phyloP scores from a whole-genome alignment of 1,140 invertebrate genomes.

The Zaprionus ornatus region DNA sequence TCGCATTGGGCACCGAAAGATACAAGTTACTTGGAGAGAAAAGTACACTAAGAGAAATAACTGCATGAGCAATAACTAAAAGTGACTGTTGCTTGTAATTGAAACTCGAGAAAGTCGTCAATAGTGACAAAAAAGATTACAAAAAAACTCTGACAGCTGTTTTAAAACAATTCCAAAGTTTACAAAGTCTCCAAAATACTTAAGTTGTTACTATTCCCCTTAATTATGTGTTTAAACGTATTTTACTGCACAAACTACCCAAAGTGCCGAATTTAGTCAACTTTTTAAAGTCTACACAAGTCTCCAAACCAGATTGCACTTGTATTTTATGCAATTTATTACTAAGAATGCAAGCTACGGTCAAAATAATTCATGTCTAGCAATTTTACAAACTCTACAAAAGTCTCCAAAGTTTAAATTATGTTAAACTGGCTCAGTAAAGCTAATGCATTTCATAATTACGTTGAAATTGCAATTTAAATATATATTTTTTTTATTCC shows the following conservation, averaged over 20 bases:
- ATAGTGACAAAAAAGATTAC: neutral
- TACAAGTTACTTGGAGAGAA: neutral
- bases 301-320: neutral
- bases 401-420: neutral
- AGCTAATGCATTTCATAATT: neutral
- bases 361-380: neutral
- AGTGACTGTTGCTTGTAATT: neutral
- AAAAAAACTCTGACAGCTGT: neutral
- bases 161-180: neutral
- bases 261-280: neutral
- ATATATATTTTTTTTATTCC: neutral
- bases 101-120: neutral
- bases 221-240: neutral
- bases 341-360: neutral
- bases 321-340: neutral
- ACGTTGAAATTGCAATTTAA: neutral
- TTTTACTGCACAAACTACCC: neutral
- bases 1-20: constrained; percentile 19
- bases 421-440: neutral
- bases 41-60: constrained; percentile 22
- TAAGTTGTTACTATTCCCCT: neutral
- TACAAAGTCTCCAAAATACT: neutral
- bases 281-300: constrained; percentile 19
- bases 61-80: neutral
- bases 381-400: neutral